Base-by-base conservation (phyloP, 2,797 vertebrate species). In the Enteromius anoplus region DNA sequence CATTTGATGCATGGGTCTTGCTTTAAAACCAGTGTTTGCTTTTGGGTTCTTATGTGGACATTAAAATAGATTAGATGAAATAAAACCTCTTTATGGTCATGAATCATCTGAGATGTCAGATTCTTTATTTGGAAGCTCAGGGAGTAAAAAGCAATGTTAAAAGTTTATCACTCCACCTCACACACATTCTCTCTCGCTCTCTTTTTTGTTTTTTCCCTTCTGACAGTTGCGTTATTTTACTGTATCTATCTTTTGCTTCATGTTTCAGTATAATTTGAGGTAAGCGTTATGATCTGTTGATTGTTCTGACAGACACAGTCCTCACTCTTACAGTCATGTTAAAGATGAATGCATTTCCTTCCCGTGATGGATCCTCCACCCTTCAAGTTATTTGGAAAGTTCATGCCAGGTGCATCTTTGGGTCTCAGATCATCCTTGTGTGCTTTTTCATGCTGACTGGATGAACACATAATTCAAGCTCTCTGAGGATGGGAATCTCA, bases 381-480 rank as follows among this genome's bases (percentile, higher is more conserved):
- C 81, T 80, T 68, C 72, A 73, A 37, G 51, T 83, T 80, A 78
- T 85, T 81, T 79, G 85, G 90, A 90, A 88, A 85, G 86, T 86
- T 85, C 62, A 55, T 75, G 76, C 80, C 88, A 87, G 88, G 86
- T 88, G 84, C 83, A 80, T 82, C 21, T 65, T 60, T 42, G 66
- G 64, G 5, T 34, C 75, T 85, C 66, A 85, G 86, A 89, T 91
- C 86, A 85, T 82, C 71, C 64, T 80, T 71, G 55, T 68, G 58
- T 55, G 71, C 75, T 81, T 66, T 75, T 87, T 86, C 45, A 23
- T 82, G 65, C 85, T 55, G 80, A 86, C 84, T 78, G 81, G 42
- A 88, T 47, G 53, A 60, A 73, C 51, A 51, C 84, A 89, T 88
- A 89, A 90, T 84, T 91, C 76, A 80, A 34, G 19, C 10, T 70